Evolutionary conservation across 2,113 vertebrate genomes (phyloP).

Genomic region (Mesembrinibis cayennensis): DNA sequence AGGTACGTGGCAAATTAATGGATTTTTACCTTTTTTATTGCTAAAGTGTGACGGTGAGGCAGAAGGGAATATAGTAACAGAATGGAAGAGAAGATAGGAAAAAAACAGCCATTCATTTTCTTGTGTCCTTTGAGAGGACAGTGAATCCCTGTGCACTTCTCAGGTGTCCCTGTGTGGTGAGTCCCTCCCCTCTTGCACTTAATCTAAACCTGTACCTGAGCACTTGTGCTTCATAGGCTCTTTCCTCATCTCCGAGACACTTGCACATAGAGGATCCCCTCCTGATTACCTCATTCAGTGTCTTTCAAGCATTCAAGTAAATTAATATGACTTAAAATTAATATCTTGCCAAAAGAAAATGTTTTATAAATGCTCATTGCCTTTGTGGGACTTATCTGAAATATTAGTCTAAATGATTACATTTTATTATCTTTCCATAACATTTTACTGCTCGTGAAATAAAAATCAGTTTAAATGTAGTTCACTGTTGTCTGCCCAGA

Average conservation of each 20-base stretch:
- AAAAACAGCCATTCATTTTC: neutral
- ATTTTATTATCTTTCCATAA: conserved; percentile 25
- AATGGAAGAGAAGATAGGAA: neutral
- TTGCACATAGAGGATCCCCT: neutral
- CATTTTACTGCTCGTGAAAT: neutral
- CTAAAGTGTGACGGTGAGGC: no score
- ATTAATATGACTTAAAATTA: conserved; percentile 18
- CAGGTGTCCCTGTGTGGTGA: neutral
- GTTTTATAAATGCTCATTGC: neutral
- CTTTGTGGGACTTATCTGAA: conserved; percentile 1
- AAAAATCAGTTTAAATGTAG: conserved; percentile 24
- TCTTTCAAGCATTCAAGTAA: neutral
- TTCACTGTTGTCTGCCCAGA: neutral
- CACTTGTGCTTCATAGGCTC: neutral
- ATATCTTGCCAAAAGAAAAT: neutral
- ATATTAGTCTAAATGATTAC: neutral
- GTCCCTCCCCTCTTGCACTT: neutral
- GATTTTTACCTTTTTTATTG: neutral
- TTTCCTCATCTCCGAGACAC: neutral
- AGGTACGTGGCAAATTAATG: neutral
- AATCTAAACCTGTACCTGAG: neutral
- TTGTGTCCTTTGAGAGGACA: neutral
- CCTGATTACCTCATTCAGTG: neutral
- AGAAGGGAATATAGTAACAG: neutral
- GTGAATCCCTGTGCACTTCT: neutral